Percentiles rank a stretch among this genome's conserved stretches.
Conservation (phyloP, 2,797 vertebrate species). For the Allobates femoralis region DNA sequence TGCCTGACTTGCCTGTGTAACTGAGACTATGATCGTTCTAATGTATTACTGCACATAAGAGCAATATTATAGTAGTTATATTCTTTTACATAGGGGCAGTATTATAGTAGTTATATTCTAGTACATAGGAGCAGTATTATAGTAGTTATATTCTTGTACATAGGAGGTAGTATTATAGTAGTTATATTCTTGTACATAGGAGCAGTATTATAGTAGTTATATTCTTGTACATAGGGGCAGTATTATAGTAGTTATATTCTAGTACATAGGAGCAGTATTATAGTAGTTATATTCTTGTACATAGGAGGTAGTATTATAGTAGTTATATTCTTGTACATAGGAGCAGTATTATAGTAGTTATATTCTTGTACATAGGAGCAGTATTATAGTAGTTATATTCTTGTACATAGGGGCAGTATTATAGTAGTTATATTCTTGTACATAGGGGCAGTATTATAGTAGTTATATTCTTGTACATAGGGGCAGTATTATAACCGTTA, state of each 20-base stretch:
- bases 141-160: constrained; percentile 11
- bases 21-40: too few species aligned
- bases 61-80: constrained; percentile 5
- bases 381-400: constrained; percentile 4
- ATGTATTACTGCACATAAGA: not conserved
- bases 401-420: not conserved
- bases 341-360: constrained; percentile 4
- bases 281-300: constrained; percentile 13
- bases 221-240: not conserved
- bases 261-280: not conserved
- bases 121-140: constrained; percentile 12
- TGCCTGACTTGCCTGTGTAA: too few species aligned
- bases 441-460: not conserved
- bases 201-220: constrained; percentile 9
- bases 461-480: constrained; percentile 8
- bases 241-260: not conserved
- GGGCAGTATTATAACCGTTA: not conserved
- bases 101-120: constrained; percentile 15
- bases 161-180: not conserved
- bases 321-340: constrained; percentile 4
- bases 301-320: not conserved
- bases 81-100: not conserved
- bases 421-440: not conserved
- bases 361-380: not conserved
- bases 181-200: constrained; percentile 13